Percentiles rank a stretch among this genome's conserved stretches.
Evolutionary conservation across 2,113 vertebrate genomes (phyloP).

Genomic region (Gallinago jamesoni): DNA sequence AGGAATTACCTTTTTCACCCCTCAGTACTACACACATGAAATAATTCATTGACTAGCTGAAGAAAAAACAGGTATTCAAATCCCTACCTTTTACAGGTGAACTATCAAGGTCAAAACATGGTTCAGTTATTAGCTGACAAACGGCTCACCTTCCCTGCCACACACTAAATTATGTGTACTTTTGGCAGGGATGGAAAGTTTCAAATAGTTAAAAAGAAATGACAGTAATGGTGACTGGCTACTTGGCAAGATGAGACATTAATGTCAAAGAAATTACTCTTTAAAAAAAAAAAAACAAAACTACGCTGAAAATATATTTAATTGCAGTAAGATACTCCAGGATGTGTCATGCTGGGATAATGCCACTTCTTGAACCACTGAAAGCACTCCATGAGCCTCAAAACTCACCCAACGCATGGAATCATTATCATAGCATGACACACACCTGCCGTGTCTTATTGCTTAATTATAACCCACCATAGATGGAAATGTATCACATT

Average conservation of each 20-base stretch:
- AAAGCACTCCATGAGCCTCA: constrained; percentile 83
- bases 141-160: not conserved
- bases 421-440: constrained; percentile 86
- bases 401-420: constrained; percentile 86
- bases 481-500: constrained; percentile 81
- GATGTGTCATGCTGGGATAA: constrained; percentile 86
- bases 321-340: constrained; percentile 84
- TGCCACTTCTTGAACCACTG: constrained; percentile 86
- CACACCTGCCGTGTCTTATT: constrained; percentile 87
- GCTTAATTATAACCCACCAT: constrained; percentile 86
- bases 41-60: constrained; percentile 20
- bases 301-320: constrained; percentile 80
- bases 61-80: constrained; percentile 8
- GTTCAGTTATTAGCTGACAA: not conserved
- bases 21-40: not conserved
- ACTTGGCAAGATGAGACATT: constrained; percentile 77
- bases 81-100: not conserved
- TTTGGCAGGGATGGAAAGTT: constrained; percentile 65
- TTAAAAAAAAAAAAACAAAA: constrained; percentile 39
- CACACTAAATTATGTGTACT: constrained; percentile 19
- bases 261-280: constrained; percentile 82
- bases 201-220: constrained; percentile 67
- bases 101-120: constrained; percentile 23
- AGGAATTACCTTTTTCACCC: not conserved
- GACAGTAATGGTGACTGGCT: constrained; percentile 72